phyloP scores from a whole-genome alignment of 2,113 vertebrate genomes.

The Machaerirhynchus nigripectus region DNA sequence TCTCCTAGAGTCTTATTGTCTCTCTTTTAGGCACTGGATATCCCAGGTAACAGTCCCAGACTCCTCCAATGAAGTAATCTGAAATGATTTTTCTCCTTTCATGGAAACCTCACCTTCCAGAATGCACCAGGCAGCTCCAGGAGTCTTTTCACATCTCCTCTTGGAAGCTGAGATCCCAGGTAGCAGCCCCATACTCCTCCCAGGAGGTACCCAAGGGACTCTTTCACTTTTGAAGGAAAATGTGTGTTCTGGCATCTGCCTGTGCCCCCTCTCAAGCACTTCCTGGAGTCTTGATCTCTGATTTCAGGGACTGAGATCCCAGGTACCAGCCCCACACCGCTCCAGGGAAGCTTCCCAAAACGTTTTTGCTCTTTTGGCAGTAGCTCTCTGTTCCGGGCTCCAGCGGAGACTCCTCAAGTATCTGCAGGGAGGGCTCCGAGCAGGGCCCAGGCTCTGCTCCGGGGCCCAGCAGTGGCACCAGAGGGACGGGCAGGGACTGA shows the following conservation, averaged over 20 bases:
- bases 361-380: background rate
- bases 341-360: background rate
- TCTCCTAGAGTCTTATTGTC: background rate
- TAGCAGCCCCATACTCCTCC: background rate
- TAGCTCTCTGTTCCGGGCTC: background rate
- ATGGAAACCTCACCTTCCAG: background rate
- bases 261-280: background rate
- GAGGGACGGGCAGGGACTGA: background rate
- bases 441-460: background rate
- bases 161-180: background rate
- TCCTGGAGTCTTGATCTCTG: background rate
- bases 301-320: background rate
- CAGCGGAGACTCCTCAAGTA: background rate
- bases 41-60: background rate
- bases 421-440: background rate
- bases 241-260: background rate
- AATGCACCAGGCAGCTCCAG: background rate
- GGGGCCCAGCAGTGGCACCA: background rate
- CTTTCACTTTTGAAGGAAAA: background rate
- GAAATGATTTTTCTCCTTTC: background rate
- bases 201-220: background rate
- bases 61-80: background rate
- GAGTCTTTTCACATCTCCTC: background rate
- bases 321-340: background rate
- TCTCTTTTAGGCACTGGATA: background rate